Percentiles rank a stretch among this genome's conserved stretches.
phyloP scores from a whole-genome alignment of 1,140 invertebrate genomes.

The Hydropsyche tenuis region DNA sequence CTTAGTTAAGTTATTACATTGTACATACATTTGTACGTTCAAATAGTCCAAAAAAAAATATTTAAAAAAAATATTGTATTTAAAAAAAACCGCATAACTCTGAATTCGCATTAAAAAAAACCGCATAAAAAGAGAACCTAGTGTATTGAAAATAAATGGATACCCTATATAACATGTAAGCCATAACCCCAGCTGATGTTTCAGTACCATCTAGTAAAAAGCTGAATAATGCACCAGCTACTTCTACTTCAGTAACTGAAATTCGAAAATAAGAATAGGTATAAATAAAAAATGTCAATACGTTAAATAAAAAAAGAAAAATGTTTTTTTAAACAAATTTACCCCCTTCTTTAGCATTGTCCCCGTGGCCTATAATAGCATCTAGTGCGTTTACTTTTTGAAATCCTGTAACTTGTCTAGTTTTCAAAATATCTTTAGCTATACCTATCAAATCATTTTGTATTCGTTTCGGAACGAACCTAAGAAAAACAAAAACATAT shows the following conservation, averaged over 20 bases:
- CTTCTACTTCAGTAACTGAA: slow-evolving; percentile 13
- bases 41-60: no score
- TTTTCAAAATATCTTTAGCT: slow-evolving; percentile 25
- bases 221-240: slow-evolving; percentile 16
- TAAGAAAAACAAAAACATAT: neutral
- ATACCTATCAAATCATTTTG: slow-evolving; percentile 6
- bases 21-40: no score
- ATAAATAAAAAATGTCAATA: neutral
- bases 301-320: slow-evolving; percentile 16
- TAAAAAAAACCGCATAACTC: no score
- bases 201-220: slow-evolving; percentile 31
- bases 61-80: no score
- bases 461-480: slow-evolving; percentile 33
- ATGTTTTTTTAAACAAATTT: slow-evolving; percentile 1
- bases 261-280: neutral
- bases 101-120: no score
- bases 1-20: no score
- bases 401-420: slow-evolving; percentile 23
- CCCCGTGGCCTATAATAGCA: neutral
- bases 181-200: slow-evolving; percentile 14
- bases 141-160: neutral
- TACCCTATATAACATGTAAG: slow-evolving; percentile 6
- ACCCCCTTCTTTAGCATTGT: neutral
- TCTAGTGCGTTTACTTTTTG: slow-evolving; percentile 32
- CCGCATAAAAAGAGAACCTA: no score